These are phyloP conservation scores for Zaprionus vittiger DNA, from an alignment of 1,140 invertebrate species.

Conservation along the genomic window DNA sequence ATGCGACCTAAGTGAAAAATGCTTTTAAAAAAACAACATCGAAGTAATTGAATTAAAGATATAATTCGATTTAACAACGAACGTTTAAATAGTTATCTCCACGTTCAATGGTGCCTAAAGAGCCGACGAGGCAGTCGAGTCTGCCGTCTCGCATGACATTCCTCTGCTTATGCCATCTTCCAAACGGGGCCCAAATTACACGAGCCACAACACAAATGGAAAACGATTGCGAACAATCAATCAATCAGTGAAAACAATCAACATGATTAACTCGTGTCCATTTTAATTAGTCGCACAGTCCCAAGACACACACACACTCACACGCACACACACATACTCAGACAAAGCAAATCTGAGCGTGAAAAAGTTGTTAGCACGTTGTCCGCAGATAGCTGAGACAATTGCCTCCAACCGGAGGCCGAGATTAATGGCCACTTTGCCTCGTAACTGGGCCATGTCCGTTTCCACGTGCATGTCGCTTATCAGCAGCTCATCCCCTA, in stretches of 20 bases:
- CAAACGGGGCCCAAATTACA: neutral
- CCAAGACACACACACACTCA: neutral
- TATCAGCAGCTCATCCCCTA: conserved; percentile 33
- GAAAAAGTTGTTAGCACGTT: conserved; percentile 49
- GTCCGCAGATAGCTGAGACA: conserved; percentile 15
- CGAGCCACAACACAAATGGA: conserved; percentile 17
- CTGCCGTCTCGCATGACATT: neutral
- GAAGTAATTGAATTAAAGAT: conserved; percentile 11
- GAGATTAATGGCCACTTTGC: conserved; percentile 41
- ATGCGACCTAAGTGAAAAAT: neutral
- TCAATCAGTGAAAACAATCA: conserved; percentile 74
- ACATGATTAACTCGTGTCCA: conserved; percentile 66
- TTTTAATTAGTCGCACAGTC: conserved; percentile 60
- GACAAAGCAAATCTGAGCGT: conserved; percentile 9
- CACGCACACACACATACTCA: conserved; percentile 1
- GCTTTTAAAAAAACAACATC: neutral
- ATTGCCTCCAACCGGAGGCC: conserved; percentile 16
- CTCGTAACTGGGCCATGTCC: conserved; percentile 49
- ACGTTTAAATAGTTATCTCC: neutral
- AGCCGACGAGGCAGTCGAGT: neutral
- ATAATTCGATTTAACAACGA: neutral
- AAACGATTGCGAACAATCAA: conserved; percentile 55
- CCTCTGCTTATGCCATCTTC: neutral
- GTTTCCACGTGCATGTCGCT: conserved; percentile 54
- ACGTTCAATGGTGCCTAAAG: neutral